Evolutionary conservation across 2,113 vertebrate species (phyloP).

Genomic region (Elachura formosa): DNA sequence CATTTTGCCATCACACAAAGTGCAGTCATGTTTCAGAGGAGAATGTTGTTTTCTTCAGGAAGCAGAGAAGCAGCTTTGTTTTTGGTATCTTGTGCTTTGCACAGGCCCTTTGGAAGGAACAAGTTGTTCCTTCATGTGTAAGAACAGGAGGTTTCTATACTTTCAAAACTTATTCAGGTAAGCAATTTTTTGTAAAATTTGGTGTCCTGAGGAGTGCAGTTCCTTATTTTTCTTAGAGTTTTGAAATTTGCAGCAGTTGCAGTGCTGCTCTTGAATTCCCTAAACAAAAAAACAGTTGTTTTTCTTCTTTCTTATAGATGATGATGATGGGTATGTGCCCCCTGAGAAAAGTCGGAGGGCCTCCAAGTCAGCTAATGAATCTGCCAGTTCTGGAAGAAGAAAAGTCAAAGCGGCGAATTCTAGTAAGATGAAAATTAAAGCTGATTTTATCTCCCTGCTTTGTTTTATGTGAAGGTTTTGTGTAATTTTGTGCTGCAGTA

Average conservation of each 20-base stretch:
- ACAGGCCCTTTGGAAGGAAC: neutral
- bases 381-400: no score
- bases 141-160: neutral
- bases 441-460: neutral
- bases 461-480: neutral
- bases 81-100: neutral
- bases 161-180: neutral
- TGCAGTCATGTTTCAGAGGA: neutral
- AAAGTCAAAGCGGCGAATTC: neutral
- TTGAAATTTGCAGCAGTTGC: no score
- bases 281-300: accelerated
- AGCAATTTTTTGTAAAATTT: no score
- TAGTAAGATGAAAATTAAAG: neutral
- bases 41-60: neutral
- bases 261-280: neutral
- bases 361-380: accelerated
- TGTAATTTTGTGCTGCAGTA: neutral
- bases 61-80: neutral
- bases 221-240: neutral
- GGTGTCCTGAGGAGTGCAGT: no score
- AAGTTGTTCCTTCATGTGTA: neutral
- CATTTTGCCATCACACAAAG: accelerated
- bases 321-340: neutral
- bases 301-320: neutral
- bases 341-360: neutral